Conservation (phyloP, 2,797 vertebrate genomes). For the Pagetopsis macropterus region DNA sequence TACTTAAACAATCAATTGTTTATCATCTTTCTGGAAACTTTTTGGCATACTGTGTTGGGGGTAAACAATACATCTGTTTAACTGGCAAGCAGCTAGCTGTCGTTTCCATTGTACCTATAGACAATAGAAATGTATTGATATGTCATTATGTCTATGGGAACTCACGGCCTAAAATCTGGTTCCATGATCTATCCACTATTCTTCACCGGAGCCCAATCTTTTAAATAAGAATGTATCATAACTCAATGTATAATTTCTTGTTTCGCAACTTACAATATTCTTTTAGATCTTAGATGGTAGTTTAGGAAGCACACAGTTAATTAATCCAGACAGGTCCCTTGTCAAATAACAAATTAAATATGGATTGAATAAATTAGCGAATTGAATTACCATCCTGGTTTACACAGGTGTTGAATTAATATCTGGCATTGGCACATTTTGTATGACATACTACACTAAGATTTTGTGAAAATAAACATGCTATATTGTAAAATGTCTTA, state of each 20-base stretch:
- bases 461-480: no score
- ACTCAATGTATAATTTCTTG: neutral
- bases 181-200: neutral
- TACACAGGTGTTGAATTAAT: constrained; percentile 21
- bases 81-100: no score
- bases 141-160: neutral
- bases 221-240: neutral
- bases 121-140: neutral
- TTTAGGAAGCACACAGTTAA: constrained; percentile 8
- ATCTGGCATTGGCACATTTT: constrained; percentile 7
- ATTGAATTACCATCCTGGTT: constrained; percentile 19
- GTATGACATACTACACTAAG: no score
- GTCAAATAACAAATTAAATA: constrained; percentile 20
- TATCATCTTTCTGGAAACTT: no score
- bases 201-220: neutral
- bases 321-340: constrained; percentile 2
- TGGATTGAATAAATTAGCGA: constrained; percentile 2
- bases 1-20: no score
- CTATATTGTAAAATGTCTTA: no score
- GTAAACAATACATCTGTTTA: no score
- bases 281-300: constrained; percentile 7
- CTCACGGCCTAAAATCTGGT: neutral
- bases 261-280: neutral
- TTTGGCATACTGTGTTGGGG: no score
- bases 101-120: no score